Percentiles rank a stretch among this genome's conserved stretches.
These are phyloP conservation scores for Frankliniella intonsa DNA, from an alignment of 2,888 invertebrate species.

Conservation along the genomic window DNA sequence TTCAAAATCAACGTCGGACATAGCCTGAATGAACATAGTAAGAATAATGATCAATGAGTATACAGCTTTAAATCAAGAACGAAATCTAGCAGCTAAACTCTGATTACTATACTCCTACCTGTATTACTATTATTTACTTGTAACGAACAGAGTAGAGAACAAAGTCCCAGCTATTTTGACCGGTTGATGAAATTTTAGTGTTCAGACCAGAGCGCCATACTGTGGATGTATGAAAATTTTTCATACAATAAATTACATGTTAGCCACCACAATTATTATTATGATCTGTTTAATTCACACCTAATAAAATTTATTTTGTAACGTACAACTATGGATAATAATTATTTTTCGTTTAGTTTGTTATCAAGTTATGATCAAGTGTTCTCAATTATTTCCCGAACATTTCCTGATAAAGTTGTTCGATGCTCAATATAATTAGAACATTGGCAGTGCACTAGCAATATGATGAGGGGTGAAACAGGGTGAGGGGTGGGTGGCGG, in stretches of 20 bases:
- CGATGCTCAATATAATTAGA: no score
- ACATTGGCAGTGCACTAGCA: no score
- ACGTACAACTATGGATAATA: no score
- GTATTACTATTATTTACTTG: not conserved
- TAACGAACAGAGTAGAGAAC: not conserved
- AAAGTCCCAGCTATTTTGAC: not conserved
- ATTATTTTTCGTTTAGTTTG: no score
- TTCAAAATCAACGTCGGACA: not conserved
- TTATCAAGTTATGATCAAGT: no score
- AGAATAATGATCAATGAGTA: not conserved
- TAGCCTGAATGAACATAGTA: not conserved
- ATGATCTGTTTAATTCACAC: no score
- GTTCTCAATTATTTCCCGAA: no score
- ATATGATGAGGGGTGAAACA: no score
- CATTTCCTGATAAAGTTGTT: no score
- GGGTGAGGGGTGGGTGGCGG: not conserved
- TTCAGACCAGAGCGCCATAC: slow-evolving; percentile 1
- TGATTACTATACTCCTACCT: not conserved
- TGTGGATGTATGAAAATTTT: not conserved
- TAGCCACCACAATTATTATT: not conserved
- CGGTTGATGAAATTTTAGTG: not conserved
- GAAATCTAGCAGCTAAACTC: not conserved
- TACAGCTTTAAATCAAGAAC: not conserved
- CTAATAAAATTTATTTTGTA: no score
- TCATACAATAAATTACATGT: not conserved